Evolutionary conservation across 2,888 invertebrate species (phyloP).

Genomic region (Neria commutata): DNA sequence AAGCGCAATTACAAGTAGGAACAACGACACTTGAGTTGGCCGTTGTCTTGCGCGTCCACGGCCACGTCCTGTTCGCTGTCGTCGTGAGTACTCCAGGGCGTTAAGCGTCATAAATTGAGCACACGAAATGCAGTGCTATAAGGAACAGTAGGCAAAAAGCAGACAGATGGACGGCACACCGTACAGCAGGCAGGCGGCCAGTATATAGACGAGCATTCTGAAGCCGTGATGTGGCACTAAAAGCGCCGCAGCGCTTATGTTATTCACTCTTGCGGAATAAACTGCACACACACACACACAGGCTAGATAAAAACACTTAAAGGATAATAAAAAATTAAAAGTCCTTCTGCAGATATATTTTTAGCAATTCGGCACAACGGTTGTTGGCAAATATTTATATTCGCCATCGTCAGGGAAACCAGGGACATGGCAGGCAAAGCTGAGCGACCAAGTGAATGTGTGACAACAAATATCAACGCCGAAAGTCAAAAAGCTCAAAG

Average conservation of each 20-base stretch:
- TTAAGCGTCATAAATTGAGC: constrained; percentile 1
- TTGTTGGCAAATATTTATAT: no score
- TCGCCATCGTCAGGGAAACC: constrained; percentile 7
- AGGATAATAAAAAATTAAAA: constrained; percentile 2
- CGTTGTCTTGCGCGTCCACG: background rate
- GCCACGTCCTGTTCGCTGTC: no score
- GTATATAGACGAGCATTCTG: background rate
- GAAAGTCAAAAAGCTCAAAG: background rate
- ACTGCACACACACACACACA: background rate
- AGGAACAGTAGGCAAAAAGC: background rate
- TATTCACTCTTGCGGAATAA: background rate
- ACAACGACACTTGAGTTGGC: background rate
- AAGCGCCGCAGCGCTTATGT: background rate
- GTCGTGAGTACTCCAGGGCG: background rate
- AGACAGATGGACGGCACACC: background rate
- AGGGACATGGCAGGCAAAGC: background rate
- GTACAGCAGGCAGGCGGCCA: background rate
- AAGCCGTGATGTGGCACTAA: background rate
- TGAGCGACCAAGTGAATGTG: background rate
- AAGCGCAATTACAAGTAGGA: background rate
- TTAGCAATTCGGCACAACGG: background rate
- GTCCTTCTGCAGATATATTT: background rate
- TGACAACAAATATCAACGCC: background rate
- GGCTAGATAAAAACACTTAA: background rate
- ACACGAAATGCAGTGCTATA: background rate